These are phyloP conservation scores for Andrena marginata DNA, from an alignment of 2,888 invertebrate genomes.

Conservation along the genomic window DNA sequence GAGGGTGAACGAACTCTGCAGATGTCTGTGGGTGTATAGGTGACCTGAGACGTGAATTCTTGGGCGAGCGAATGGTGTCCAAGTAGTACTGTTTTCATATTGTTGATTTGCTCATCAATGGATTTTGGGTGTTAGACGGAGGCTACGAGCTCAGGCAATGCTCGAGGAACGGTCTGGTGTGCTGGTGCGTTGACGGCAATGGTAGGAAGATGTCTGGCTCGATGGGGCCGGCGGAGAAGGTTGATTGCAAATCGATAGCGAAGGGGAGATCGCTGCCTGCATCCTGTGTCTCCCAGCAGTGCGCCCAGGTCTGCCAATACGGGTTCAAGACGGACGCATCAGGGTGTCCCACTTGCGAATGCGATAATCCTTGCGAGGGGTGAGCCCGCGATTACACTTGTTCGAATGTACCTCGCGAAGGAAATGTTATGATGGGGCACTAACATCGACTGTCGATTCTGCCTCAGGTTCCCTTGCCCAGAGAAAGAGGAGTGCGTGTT, in stretches of 20 bases:
- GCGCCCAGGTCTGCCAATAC: conserved; percentile 94
- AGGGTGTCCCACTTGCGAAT: conserved; percentile 94
- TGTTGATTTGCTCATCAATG: background rate
- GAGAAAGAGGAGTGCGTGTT: conserved; percentile 91
- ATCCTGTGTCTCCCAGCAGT: conserved; percentile 90
- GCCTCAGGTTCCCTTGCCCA: conserved; percentile 86
- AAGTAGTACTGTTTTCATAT: too few species aligned
- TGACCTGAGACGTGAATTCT: too few species aligned
- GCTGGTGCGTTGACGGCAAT: conserved; percentile 93
- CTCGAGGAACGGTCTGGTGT: conserved; percentile 93
- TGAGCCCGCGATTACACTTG: conserved; percentile 82
- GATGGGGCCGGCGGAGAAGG: conserved; percentile 91
- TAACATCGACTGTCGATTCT: background rate
- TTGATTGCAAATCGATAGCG: conserved; percentile 87
- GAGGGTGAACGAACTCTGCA: background rate
- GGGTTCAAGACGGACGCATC: conserved; percentile 90
- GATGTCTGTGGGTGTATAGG: too few species aligned
- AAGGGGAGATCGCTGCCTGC: conserved; percentile 76
- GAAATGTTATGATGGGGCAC: background rate
- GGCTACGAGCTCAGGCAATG: conserved; percentile 92
- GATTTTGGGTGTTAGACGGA: conserved; percentile 86
- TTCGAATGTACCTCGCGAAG: too few species aligned
- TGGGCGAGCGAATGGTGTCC: too few species aligned
- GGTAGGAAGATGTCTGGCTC: conserved; percentile 92
- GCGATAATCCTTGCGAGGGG: conserved; percentile 94